phyloP scores from a whole-genome alignment of 2,888 invertebrate species.

The Dorcus parallelipipedus region DNA sequence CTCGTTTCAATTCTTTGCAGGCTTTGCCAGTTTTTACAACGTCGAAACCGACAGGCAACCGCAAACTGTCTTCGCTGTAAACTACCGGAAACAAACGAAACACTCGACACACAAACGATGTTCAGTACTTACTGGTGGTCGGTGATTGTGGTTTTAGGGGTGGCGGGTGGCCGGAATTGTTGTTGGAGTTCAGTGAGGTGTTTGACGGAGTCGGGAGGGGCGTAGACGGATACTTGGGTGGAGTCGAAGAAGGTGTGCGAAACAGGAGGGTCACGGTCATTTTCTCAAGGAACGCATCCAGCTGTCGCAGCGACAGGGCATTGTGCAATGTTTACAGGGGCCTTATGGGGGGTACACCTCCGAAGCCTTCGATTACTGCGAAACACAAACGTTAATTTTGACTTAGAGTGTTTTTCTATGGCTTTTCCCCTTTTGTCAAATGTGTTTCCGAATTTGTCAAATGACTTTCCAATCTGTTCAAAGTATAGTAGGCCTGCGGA shows the following conservation, averaged over 20 bases:
- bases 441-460: too few species aligned
- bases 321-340: slow-evolving; percentile 98
- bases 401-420: too few species aligned
- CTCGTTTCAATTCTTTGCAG: too few species aligned
- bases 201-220: slow-evolving; percentile 47
- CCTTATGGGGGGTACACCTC: slow-evolving; percentile 91
- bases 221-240: slow-evolving; percentile 63
- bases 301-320: slow-evolving; percentile 85
- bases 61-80: too few species aligned
- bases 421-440: too few species aligned
- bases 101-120: too few species aligned
- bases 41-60: too few species aligned
- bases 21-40: too few species aligned
- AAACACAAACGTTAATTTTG: neutral
- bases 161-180: slow-evolving; percentile 25
- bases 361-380: slow-evolving; percentile 69
- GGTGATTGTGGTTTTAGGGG: slow-evolving; percentile 50
- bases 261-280: slow-evolving; percentile 75
- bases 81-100: too few species aligned
- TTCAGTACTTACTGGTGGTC: slow-evolving; percentile 49
- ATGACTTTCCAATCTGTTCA: too few species aligned
- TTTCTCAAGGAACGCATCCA: slow-evolving; percentile 85
- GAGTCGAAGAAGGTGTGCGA: slow-evolving; percentile 69
- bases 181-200: slow-evolving; percentile 7
- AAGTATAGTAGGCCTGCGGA: too few species aligned